A percentile compares a stretch with the other conserved stretches of the same genome.
Conservation (phyloP, 2,113 vertebrate species). For the Heterotilapia buettikoferi region DNA sequence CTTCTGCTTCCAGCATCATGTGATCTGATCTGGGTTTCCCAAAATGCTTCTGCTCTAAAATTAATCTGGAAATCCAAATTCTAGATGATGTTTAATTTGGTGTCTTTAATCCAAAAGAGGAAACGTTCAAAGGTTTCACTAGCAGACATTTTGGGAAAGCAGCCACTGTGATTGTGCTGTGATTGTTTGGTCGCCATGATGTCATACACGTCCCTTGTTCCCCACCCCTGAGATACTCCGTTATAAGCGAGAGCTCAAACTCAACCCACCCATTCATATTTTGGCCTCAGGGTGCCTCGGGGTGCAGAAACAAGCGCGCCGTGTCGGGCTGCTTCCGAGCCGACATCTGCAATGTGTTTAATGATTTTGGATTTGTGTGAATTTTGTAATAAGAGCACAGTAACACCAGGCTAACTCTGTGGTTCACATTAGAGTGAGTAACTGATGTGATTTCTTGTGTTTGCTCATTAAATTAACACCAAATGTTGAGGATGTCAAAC, state of each 20-base stretch:
- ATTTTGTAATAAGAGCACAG: background rate
- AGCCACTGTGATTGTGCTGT: constrained; percentile 27
- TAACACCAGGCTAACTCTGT: background rate
- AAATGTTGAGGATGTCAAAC: background rate
- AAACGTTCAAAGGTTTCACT: background rate
- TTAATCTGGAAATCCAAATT: background rate
- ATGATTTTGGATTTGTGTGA: background rate
- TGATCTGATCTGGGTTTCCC: constrained; percentile 37
- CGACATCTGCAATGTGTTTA: constrained; percentile 11
- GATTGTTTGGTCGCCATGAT: constrained; percentile 47
- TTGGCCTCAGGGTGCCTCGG: background rate
- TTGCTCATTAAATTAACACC: background rate
- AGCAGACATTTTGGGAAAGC: constrained; percentile 50
- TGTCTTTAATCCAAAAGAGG: background rate
- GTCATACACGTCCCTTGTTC: constrained; percentile 6
- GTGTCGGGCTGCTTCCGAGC: background rate
- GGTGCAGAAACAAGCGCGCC: constrained; percentile 3
- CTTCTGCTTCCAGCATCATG: constrained; percentile 39
- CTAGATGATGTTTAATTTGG: no score
- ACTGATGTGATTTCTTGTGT: background rate
- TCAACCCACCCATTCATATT: background rate
- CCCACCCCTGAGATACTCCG: background rate
- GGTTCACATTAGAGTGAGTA: background rate
- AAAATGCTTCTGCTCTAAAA: constrained; percentile 13
- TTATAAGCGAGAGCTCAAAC: background rate